phyloP scores from a whole-genome alignment of 2,888 invertebrate genomes.

The Leuctra nigra region DNA sequence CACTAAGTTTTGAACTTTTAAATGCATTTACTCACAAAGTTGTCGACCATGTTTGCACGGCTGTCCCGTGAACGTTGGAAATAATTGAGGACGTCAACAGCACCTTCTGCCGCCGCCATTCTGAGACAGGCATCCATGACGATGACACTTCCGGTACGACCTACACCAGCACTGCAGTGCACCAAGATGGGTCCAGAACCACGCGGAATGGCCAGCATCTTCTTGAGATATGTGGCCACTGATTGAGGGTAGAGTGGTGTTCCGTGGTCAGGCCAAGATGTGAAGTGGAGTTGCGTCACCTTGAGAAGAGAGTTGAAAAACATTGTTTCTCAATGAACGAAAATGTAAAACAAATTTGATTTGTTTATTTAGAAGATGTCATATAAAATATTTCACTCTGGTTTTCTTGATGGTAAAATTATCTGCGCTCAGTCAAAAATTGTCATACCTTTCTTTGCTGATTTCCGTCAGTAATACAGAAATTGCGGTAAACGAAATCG shows the following conservation, averaged over 20 bases:
- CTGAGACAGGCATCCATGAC: conserved; percentile 82
- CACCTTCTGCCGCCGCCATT: conserved; percentile 41
- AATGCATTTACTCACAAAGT: conserved; percentile 31
- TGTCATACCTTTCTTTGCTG: no score
- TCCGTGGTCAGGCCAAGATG: conserved; percentile 48
- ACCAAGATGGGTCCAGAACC: conserved; percentile 83
- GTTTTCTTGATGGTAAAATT: no score
- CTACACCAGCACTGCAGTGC: conserved; percentile 92
- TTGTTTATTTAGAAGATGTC: no score
- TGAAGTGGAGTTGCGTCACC: conserved; percentile 48
- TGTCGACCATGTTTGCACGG: conserved; percentile 41
- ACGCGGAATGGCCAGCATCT: conserved; percentile 39
- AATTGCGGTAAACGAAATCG: conserved; percentile 38
- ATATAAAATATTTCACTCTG: no score
- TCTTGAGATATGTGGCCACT: conserved; percentile 39
- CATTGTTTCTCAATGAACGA: no score
- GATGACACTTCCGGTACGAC: conserved; percentile 89
- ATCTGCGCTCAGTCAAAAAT: no score
- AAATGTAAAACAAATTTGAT: no score
- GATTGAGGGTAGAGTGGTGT: conserved; percentile 41
- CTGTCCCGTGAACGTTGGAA: conserved; percentile 37
- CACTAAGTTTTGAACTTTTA: no score
- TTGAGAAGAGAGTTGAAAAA: no score
- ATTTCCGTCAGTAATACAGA: no score
- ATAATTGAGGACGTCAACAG: conserved; percentile 33